Conservation (phyloP, 2,797 vertebrate species). For the Gymnopithys bicolor region DNA sequence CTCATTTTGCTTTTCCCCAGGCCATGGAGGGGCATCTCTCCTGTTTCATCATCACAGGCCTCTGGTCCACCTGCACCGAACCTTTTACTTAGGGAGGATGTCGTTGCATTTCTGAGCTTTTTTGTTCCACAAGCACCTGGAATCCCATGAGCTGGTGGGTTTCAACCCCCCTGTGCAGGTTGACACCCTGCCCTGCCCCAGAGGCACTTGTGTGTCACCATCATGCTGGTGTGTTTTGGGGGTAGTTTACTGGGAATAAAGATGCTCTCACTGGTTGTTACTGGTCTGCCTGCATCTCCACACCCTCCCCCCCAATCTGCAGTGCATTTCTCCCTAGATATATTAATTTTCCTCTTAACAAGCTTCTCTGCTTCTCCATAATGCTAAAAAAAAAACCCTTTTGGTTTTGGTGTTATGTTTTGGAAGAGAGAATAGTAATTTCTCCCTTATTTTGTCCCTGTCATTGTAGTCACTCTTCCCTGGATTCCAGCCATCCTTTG, state of each 20-base stretch:
- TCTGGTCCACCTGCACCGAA: background rate
- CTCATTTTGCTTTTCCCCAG: background rate
- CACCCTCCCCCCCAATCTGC: background rate
- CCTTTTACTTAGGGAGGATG: background rate
- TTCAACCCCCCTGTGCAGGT: rapidly evolving
- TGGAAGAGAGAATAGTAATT: background rate
- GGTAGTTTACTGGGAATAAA: background rate
- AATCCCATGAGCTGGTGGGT: background rate
- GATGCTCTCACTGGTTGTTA: background rate
- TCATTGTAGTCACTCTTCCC: background rate
- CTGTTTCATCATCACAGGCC: background rate
- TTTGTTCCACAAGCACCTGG: background rate
- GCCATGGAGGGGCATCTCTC: background rate
- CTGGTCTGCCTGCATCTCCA: background rate
- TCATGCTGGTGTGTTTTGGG: background rate
- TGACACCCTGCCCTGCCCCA: background rate
- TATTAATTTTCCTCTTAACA: background rate
- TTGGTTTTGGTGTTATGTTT: background rate
- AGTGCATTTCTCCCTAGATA: rapidly evolving
- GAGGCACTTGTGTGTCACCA: rapidly evolving
- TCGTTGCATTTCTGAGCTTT: rapidly evolving
- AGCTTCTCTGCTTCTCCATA: background rate
- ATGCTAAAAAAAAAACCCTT: background rate
- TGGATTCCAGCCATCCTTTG: background rate
- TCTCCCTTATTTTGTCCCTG: background rate